Evolutionary conservation across 2,797 vertebrate species (phyloP), one percentile per base, ranked within the genome.

Genomic region (Girardinus metallicus): DNA sequence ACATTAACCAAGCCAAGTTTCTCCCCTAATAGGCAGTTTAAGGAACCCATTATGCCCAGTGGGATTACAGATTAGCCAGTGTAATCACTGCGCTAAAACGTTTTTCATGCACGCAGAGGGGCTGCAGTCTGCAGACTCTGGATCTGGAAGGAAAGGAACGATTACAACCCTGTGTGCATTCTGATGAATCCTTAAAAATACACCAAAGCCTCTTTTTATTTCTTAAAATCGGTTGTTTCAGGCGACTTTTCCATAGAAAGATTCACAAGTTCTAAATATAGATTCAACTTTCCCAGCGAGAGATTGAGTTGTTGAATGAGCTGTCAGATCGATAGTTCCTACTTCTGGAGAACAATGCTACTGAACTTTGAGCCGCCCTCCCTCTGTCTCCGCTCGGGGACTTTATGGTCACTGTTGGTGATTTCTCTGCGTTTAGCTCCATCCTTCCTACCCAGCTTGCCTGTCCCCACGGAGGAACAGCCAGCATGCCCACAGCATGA

Each of bases 41-140:
- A 89, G 80, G 80, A 92, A 80, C 77, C 85, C 82, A 89, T 93
- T 91, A 90, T 90, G 36, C 75, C 83, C 79, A 72, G 73, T 73
- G 44, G 91, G 90, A 95, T 93, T 90, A 91, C 62, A 87, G 79
- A 87, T 89, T 84, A 81, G 75, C 68, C 81, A 75, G 73, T 82
- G 85, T 84, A 89, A 88, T 91, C 85, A 84, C 87, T 72, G 83
- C 80, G 78, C 78, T 83, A 80, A 91, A 84, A 83, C n/a, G 62
- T 86, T 87, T 84, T 88, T 51, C 47, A 73, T 74, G 31, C n/a
- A 49, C 70, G 64, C 53, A 82, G 66, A 79, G 78, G 86, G 84
- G 79, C 76, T 80, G 73, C 76, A 78, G 73, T 70, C 68, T 82
- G 73, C 71, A 90, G 83, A 89, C 76, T 76, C 44, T 83, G 31